These are phyloP conservation scores for Laticauda laticaudata DNA, from an alignment of 2,113 vertebrate species.

Conservation along the genomic window DNA sequence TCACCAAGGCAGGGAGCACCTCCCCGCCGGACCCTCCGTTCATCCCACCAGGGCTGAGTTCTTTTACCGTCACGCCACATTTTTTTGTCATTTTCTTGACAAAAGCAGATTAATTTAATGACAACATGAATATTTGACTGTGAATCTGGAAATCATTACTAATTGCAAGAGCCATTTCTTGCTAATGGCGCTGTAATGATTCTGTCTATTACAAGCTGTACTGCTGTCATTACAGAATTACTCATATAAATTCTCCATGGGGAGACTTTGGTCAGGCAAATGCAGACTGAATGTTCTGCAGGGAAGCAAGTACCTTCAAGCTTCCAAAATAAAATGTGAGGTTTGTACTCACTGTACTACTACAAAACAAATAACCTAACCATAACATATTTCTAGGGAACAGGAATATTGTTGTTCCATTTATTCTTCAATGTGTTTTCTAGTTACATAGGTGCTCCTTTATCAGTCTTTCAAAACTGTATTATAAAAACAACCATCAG, in stretches of 20 bases:
- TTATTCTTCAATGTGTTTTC: background rate
- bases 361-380: constrained; percentile 29
- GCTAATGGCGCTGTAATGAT: constrained; percentile 62
- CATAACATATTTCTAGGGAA: background rate
- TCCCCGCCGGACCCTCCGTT: no score
- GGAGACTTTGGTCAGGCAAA: constrained; percentile 53
- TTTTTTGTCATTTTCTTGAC: constrained; percentile 27
- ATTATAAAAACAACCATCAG: background rate
- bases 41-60: background rate
- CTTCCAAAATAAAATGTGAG: constrained; percentile 49
- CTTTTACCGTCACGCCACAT: constrained; percentile 7
- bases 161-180: constrained; percentile 65
- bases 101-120: constrained; percentile 47
- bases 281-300: constrained; percentile 57
- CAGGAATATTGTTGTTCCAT: background rate
- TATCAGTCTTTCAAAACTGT: background rate
- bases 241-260: constrained; percentile 45
- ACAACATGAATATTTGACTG: constrained; percentile 53
- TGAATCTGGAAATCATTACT: constrained; percentile 59
- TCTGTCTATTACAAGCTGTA: constrained; percentile 58
- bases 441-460: background rate
- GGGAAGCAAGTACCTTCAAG: constrained; percentile 55
- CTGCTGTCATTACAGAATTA: constrained; percentile 58
- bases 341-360: constrained; percentile 25
- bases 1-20: no score